Base-by-base conservation (phyloP, 2,888 invertebrate genomes). In the Tinea semifulvella region DNA sequence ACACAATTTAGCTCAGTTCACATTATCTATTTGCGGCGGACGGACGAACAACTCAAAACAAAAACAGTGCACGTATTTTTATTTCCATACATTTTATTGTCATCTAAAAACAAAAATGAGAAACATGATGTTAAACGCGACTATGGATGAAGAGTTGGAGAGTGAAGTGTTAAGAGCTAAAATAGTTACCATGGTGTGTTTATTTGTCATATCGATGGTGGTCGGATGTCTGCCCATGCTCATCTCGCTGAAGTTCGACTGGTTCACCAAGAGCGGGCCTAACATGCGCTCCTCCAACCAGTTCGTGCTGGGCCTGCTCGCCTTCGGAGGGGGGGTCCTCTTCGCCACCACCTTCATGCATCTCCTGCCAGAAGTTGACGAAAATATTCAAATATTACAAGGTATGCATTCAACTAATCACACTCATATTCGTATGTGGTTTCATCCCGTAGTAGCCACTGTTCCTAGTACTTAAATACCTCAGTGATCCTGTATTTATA, bases 301-400 rank as follows among this genome's bases (percentile, higher is more conserved):
- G 53, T 55, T 84, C 16, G 85, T 89, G 35, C 76, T 85, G 52
- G 77, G 88, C n/a, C 62, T 91, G 6, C 68, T 93, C 38, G 87
- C 90, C 42, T 89, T 92, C 52, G 93, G 92, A 7, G 93, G 92
- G 6, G 93, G 93, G 4, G 92, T 93, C 0, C 72, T 94, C 5
- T 81, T 94, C 43, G 88, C 89, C 51, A 94, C 93, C 3, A 91
- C 91, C 1, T 92, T 94, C 57, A 77, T 92, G 58, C 93, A 94
- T 62, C 71, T 94, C 54, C 67, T 93, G 46, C 93, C 93, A 5
- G 93, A 93, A 76, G 90, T 93, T 0, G 82, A 85, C 43, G 89
- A 91, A 53, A 84, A 84, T 44, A 85, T 92, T 35, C 75, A 85
- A 44, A 57, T 79, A 22, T 65, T 91, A 48, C 83, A 88, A 70